Conservation (phyloP, 2,797 vertebrate genomes). For the Acrocephalus scirpaceus region DNA sequence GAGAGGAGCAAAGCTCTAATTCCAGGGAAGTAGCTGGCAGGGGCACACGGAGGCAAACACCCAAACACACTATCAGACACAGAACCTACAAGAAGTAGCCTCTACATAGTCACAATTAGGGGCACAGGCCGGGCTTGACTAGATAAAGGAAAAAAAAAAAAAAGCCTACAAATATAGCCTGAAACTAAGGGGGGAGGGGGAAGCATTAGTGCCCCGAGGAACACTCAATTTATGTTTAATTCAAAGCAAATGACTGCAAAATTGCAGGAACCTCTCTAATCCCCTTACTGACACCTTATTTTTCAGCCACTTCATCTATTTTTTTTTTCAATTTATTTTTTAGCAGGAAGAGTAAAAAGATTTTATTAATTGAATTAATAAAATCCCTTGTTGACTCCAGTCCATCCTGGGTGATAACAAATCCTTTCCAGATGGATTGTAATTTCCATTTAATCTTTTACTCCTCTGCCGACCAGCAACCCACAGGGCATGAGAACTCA, state of each 20-base stretch:
- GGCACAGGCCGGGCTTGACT: background rate
- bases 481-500: background rate
- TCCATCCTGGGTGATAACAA: conserved; percentile 41
- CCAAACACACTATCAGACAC: background rate
- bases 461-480: background rate
- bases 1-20: background rate
- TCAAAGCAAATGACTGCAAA: conserved; percentile 28
- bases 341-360: background rate
- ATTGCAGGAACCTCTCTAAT: conserved; percentile 33
- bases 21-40: background rate
- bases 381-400: conserved; percentile 43
- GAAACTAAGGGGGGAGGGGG: background rate
- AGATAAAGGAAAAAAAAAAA: background rate
- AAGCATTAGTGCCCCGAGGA: background rate
- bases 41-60: background rate
- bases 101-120: background rate
- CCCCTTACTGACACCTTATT: background rate
- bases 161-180: background rate
- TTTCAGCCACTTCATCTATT: background rate
- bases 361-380: conserved; percentile 67
- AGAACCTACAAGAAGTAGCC: background rate
- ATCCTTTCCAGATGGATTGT: conserved; percentile 44
- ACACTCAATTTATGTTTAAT: background rate
- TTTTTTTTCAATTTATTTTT: background rate
- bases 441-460: conserved; percentile 42